Percentiles rank a stretch among this genome's conserved stretches.
Conservation (phyloP, 2,888 invertebrate species). For the Lasioglossum villosulum region DNA sequence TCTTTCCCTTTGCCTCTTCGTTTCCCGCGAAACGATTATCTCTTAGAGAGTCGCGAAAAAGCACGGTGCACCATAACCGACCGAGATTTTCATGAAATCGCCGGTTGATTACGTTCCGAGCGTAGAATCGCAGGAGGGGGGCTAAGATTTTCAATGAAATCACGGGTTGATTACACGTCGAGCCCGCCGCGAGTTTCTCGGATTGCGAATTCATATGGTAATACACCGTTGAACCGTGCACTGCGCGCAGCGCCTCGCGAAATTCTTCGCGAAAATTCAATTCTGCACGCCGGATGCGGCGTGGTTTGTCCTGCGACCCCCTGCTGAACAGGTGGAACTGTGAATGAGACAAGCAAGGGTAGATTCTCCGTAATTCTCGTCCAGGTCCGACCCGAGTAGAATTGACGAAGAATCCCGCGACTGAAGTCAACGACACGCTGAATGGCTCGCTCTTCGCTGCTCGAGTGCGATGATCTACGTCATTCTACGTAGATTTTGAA, state of each 20-base stretch:
- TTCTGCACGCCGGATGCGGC: slow-evolving; percentile 4
- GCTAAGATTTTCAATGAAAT: slow-evolving; percentile 70
- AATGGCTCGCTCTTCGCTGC: not conserved
- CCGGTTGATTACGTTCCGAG: slow-evolving; percentile 52
- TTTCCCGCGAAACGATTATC: slow-evolving; percentile 12
- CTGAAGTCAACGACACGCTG: not conserved
- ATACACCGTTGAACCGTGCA: slow-evolving; percentile 47
- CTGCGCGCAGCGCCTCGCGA: slow-evolving; percentile 38
- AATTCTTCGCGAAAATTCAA: slow-evolving; percentile 54
- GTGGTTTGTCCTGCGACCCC: slow-evolving; percentile 15
- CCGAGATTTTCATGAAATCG: slow-evolving; percentile 47
- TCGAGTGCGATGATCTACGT: not conserved
- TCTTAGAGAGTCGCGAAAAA: slow-evolving; percentile 25
- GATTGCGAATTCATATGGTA: slow-evolving; percentile 72
- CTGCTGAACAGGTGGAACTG: not conserved
- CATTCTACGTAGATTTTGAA: not conserved
- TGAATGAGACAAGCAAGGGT: slow-evolving; percentile 30
- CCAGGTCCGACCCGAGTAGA: slow-evolving; percentile 6
- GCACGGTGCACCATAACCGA: slow-evolving; percentile 16
- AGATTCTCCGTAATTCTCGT: slow-evolving; percentile 49
- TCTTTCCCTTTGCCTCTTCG: not conserved
- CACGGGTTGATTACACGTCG: slow-evolving; percentile 65
- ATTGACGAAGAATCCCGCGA: not conserved
- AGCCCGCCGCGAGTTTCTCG: slow-evolving; percentile 51
- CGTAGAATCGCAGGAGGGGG: not conserved